Base-by-base conservation (phyloP, 2,797 vertebrate species). In the Tachyglossus aculeatus region DNA sequence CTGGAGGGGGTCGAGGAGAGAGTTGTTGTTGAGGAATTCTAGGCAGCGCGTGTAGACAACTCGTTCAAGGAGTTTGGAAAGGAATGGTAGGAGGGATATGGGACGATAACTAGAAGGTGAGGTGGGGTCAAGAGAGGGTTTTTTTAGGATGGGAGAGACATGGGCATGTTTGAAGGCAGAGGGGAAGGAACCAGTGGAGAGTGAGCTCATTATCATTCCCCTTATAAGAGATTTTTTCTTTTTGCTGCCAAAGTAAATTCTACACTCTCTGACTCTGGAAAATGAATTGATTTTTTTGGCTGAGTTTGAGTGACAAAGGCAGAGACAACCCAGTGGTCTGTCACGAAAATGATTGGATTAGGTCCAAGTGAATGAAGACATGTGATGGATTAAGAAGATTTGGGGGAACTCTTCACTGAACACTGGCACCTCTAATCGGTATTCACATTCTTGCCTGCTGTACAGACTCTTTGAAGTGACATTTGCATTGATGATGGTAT, bases 401-500 rank as follows among this genome's bases (percentile, higher is more conserved):
- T 48, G 64, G 74, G 71, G 70, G 81, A 56, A 77, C 51, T 62
- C 37, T 32, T 37, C 67, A 50, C 63, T 58, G 40, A 59, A 40
- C 21, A 3, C 9, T 36, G 62, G 59, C 52, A 72, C 65, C 72
- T 88, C 80, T 63, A 59, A 70, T 54, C 38, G 72, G 55, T 77
- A 88, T 92, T 90, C 89, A 38, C 78, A 90, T 92, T 89, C 89
- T 52, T 48, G 67, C 25, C 73, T 73, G 37, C 76, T 71, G 74
- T 67, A 72, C 67, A 68, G 33, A 55, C 81, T 89, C 86, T 88
- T 93, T 90, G 91, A 93, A 91, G 89, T 88, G 74, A 82, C 71
- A 85, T 91, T 92, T 90, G 74, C 88, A 71, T 89, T 91, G 86
- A 90, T 64, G 75, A 83, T 88, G 58, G 48, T 76, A 53, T 92